Percentiles rank a stretch among this genome's conserved stretches.
phyloP scores from a whole-genome alignment of 2,797 vertebrate species.

The Threskiornis aethiopicus region DNA sequence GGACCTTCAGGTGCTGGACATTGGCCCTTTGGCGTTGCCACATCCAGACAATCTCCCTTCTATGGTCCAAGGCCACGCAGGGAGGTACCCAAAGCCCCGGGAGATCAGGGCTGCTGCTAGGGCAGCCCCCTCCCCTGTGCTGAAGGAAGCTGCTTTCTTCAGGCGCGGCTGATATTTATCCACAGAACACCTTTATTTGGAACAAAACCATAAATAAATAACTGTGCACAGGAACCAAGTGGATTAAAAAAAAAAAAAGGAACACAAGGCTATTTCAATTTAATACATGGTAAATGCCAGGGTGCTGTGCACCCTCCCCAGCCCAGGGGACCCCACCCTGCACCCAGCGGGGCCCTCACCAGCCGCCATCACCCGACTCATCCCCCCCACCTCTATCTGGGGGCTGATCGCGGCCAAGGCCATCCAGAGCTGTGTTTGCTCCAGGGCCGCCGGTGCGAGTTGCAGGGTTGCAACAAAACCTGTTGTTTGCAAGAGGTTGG shows the following conservation, averaged over 20 bases:
- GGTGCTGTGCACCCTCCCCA: neutral
- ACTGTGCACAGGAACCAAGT: neutral
- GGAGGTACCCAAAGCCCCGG: neutral
- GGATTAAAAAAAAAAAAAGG: neutral
- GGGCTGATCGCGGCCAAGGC: neutral
- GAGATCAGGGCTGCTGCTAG: neutral
- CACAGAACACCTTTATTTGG: neutral
- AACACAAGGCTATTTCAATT: neutral
- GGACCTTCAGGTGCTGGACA: neutral
- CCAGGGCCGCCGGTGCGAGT: neutral
- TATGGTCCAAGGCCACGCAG: neutral
- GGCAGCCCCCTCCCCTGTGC: accelerated
- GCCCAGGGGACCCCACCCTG: neutral
- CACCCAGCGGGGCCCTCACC: accelerated
- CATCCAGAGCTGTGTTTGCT: neutral
- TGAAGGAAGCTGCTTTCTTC: neutral
- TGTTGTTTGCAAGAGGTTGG: neutral
- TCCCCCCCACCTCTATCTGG: neutral
- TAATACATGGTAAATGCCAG: neutral
- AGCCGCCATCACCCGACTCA: neutral
- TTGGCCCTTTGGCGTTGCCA: neutral
- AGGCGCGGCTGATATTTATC: neutral
- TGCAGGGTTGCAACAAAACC: neutral
- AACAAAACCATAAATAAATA: neutral
- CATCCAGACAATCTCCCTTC: neutral